Conservation (phyloP, 1,140 invertebrate species). For the Zaprionus kolodkinae region DNA sequence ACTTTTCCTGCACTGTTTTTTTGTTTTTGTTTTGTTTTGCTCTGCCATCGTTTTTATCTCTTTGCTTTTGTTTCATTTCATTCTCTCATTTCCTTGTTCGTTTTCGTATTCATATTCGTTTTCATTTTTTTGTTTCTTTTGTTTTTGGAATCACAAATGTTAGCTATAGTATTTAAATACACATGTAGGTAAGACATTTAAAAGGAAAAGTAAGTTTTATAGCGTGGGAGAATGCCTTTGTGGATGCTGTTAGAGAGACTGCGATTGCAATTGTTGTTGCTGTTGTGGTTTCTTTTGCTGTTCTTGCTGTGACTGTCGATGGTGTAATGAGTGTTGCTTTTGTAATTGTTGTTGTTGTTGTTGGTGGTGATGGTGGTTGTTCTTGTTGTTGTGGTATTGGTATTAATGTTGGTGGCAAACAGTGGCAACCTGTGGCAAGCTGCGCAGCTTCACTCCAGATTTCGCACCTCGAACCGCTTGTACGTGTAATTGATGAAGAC, state of each 20-base stretch:
- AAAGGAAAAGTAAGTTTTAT: conserved; percentile 72
- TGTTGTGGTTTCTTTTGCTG: conserved; percentile 27
- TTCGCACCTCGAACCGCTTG: conserved; percentile 95
- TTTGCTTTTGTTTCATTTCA: conserved; percentile 45
- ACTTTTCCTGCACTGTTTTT: conserved; percentile 9
- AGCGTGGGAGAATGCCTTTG: conserved; percentile 63
- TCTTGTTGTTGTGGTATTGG: conserved; percentile 27
- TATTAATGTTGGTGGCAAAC: conserved; percentile 67
- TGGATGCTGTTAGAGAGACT: conserved; percentile 73
- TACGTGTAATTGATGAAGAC: conserved; percentile 99
- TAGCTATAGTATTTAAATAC: conserved; percentile 81
- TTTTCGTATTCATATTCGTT: conserved; percentile 44
- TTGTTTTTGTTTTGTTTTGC: background rate
- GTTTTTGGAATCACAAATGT: conserved; percentile 79
- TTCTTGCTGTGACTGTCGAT: conserved; percentile 10
- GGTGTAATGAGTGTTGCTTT: conserved; percentile 17
- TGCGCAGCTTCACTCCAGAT: conserved; percentile 73
- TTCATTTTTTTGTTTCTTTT: conserved; percentile 29
- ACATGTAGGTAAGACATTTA: conserved; percentile 81
- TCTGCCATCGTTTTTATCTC: conserved; percentile 12
- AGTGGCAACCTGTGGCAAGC: conserved; percentile 64
- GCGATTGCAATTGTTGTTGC: conserved; percentile 35
- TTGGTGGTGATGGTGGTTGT: conserved; percentile 15
- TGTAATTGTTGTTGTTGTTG: background rate
- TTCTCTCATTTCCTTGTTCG: conserved; percentile 57